Conservation (phyloP, 2,113 vertebrate genomes). For the Panurus biarmicus region DNA sequence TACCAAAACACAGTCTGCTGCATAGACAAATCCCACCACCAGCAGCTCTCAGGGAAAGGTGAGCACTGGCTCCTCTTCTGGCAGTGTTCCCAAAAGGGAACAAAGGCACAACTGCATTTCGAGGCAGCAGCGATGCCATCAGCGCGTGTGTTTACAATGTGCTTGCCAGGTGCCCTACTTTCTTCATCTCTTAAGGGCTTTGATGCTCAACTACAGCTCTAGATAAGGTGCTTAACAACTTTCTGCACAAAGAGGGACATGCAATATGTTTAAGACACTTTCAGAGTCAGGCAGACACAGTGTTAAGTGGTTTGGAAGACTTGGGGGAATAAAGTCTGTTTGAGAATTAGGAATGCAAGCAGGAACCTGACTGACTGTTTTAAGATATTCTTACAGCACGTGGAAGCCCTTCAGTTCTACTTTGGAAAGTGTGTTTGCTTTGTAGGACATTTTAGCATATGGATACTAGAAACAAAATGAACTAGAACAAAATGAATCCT, state of each 20-base stretch:
- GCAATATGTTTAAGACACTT: not conserved
- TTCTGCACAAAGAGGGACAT: slow-evolving; percentile 3
- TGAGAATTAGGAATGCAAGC: not conserved
- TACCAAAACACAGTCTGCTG: not conserved
- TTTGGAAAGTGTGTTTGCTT: not conserved
- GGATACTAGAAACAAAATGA: not conserved
- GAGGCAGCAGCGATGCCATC: not conserved
- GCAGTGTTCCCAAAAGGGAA: not conserved
- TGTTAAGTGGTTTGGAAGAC: not conserved
- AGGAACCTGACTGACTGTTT: not conserved
- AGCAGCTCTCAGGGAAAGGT: not conserved
- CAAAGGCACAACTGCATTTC: not conserved
- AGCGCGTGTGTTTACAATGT: not conserved
- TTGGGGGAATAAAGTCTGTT: not conserved
- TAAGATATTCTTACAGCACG: not conserved
- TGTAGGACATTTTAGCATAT: not conserved
- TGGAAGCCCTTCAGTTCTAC: not conserved
- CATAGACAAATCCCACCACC: not conserved
- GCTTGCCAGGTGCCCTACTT: slow-evolving; percentile 38
- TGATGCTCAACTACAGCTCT: slow-evolving; percentile 8
- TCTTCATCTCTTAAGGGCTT: slow-evolving; percentile 6
- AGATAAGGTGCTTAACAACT: slow-evolving; percentile 29
- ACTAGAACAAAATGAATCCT: not conserved
- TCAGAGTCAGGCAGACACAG: not conserved
- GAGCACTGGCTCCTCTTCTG: not conserved